Evolutionary conservation across 2,113 vertebrate species (phyloP).

Genomic region (Cottus gobio): DNA sequence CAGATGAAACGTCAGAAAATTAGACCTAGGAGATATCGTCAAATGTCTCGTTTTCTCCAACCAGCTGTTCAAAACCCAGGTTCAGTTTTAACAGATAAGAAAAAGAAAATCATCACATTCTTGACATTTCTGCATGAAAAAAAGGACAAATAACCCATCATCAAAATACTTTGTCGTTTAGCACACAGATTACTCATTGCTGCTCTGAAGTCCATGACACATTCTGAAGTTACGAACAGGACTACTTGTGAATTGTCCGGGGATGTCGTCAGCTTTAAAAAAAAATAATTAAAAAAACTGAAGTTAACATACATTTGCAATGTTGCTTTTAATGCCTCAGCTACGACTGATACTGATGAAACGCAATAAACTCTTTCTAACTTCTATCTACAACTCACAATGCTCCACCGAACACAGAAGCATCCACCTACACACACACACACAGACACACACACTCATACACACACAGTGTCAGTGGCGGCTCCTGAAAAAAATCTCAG

Average conservation of each 20-base stretch:
- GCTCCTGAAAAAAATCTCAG: too few species aligned
- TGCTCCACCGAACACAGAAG: slow-evolving; percentile 31
- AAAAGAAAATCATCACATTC: neutral
- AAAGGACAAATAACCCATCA: neutral
- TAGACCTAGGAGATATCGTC: neutral
- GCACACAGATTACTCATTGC: neutral
- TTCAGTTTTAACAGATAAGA: neutral
- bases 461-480: too few species aligned
- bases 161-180: neutral
- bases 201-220: neutral
- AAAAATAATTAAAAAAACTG: neutral
- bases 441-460: slow-evolving; percentile 14
- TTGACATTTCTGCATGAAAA: neutral
- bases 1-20: neutral
- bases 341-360: neutral
- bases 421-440: slow-evolving; percentile 24
- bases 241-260: neutral
- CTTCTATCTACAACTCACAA: slow-evolving; percentile 3
- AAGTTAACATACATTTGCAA: too few species aligned
- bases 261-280: too few species aligned
- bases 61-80: too few species aligned
- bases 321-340: neutral
- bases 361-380: slow-evolving; percentile 10
- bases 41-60: neutral
- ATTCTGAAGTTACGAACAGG: neutral